Evolutionary conservation across 2,888 invertebrate species (phyloP).

Genomic region (Agrotis ipsilon): DNA sequence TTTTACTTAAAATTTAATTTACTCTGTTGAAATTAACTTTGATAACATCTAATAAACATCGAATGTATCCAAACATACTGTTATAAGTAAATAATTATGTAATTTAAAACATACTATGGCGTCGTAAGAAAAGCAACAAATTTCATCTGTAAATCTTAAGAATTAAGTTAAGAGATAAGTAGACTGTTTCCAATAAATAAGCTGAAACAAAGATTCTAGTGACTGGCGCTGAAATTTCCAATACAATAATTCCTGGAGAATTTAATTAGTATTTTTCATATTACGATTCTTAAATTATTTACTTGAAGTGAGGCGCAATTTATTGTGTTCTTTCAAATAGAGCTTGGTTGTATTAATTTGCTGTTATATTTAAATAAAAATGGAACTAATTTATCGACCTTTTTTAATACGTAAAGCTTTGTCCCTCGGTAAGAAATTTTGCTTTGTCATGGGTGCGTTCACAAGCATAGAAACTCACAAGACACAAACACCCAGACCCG

Average conservation of each 20-base stretch:
- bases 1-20: conserved; percentile 6
- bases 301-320: background rate
- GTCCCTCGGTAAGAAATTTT: too few relatives aligned
- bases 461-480: too few relatives aligned
- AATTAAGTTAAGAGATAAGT: conserved; percentile 22
- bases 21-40: conserved; percentile 11
- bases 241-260: conserved; percentile 13
- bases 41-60: conserved; percentile 18
- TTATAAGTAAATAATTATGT: conserved; percentile 29
- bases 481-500: too few relatives aligned
- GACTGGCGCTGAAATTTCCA: background rate
- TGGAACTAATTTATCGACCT: too few relatives aligned
- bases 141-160: conserved; percentile 17
- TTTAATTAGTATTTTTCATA: conserved; percentile 18
- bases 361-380: background rate
- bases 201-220: background rate
- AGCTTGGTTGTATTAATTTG: background rate
- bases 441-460: too few relatives aligned
- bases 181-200: conserved; percentile 2
- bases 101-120: conserved; percentile 52
- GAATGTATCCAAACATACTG: conserved; percentile 21
- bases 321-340: conserved; percentile 3
- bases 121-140: conserved; percentile 49
- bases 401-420: too few relatives aligned
- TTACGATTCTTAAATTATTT: conserved; percentile 26